Evolutionary conservation across 2,797 vertebrate genomes (phyloP).

Genomic region (Vespertilio murinus): DNA sequence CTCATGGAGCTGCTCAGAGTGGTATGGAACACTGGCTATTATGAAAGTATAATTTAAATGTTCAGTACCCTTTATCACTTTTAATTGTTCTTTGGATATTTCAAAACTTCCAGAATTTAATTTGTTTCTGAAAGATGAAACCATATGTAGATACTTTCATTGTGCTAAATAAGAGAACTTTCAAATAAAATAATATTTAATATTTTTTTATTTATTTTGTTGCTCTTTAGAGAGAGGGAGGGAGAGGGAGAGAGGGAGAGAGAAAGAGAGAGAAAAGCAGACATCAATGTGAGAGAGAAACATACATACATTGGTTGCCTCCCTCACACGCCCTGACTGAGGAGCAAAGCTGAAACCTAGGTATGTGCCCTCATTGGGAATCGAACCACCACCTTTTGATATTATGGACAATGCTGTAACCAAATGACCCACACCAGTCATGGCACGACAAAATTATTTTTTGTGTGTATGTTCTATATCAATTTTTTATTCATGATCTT

Average conservation of each 20-base stretch:
- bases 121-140: slow-evolving; percentile 40
- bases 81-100: slow-evolving; percentile 53
- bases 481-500: background rate
- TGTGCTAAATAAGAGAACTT: background rate
- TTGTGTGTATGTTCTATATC: background rate
- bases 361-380: background rate
- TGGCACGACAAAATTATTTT: background rate
- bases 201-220: background rate
- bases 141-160: slow-evolving; percentile 11
- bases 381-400: background rate
- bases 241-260: background rate
- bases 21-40: background rate
- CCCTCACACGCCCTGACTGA: background rate
- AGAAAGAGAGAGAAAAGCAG: background rate
- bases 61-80: slow-evolving; percentile 50
- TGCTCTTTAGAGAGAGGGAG: background rate
- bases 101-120: background rate
- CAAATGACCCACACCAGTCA: background rate
- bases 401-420: background rate
- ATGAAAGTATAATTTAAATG: slow-evolving; percentile 58
- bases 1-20: background rate
- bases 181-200: background rate
- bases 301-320: background rate
- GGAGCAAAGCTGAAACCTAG: background rate
- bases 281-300: background rate